Evolutionary conservation across 2,888 invertebrate genomes (phyloP).

Genomic region (Caenorhabditis sinica): DNA sequence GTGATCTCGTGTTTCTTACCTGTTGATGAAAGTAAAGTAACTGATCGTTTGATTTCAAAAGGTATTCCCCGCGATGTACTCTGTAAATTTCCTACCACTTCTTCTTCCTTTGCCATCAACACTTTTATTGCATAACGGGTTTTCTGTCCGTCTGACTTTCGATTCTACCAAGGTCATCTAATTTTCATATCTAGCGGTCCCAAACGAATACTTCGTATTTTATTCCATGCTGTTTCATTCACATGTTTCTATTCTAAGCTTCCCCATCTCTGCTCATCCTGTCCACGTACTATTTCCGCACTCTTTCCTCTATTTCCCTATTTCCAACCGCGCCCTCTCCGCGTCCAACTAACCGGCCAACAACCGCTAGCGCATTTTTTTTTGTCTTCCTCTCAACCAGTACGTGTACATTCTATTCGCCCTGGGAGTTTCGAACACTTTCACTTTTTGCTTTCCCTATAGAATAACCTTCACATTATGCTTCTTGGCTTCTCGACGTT

Average conservation of each 20-base stretch:
- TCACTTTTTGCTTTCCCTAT: neutral
- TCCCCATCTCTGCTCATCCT: slow-evolving; percentile 25
- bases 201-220: slow-evolving; percentile 21
- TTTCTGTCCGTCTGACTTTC: neutral
- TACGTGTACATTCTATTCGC: slow-evolving; percentile 36
- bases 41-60: slow-evolving; percentile 1
- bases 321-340: slow-evolving; percentile 17
- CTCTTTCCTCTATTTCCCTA: slow-evolving; percentile 20
- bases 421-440: neutral
- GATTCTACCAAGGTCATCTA: neutral
- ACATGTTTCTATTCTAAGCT: slow-evolving; percentile 18
- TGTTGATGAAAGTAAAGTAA: neutral
- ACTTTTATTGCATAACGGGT: slow-evolving; percentile 4
- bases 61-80: neutral
- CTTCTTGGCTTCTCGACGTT: neutral
- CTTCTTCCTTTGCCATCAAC: neutral
- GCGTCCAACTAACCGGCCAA: slow-evolving; percentile 1
- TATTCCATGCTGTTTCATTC: neutral
- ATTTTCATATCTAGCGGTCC: neutral
- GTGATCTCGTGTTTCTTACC: neutral
- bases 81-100: neutral
- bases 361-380: slow-evolving; percentile 14
- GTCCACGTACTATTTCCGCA: slow-evolving; percentile 28
- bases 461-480: slow-evolving; percentile 1
- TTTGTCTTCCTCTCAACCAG: slow-evolving; percentile 31